Evolutionary conservation across 2,113 vertebrate genomes (phyloP).

Genomic region (Sinocyclocheilus maitianheensis): DNA sequence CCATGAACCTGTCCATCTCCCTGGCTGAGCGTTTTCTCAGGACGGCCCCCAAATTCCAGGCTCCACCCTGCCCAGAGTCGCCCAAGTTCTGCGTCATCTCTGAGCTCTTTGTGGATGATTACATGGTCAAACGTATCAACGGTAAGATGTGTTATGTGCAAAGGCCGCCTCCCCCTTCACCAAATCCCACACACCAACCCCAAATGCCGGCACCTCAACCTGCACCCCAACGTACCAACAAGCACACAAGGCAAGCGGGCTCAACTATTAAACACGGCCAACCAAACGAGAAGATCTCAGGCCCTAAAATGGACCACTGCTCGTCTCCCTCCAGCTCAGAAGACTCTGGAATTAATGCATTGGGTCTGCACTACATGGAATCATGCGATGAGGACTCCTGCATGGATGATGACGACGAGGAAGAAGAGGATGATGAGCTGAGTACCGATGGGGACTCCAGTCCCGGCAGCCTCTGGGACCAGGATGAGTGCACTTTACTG

Average conservation of each 20-base stretch:
- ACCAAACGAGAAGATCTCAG: constrained; percentile 54
- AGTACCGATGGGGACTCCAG: constrained; percentile 80
- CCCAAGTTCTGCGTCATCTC: constrained; percentile 85
- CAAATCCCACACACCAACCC: constrained; percentile 30
- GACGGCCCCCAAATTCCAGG: constrained; percentile 80
- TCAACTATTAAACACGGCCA: constrained; percentile 36
- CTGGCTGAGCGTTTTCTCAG: constrained; percentile 84
- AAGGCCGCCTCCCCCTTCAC: constrained; percentile 72
- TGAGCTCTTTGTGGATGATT: constrained; percentile 87
- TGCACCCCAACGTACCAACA: constrained; percentile 49
- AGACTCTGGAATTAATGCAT: constrained; percentile 88
- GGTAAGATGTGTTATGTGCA: constrained; percentile 93
- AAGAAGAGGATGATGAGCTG: constrained; percentile 60
- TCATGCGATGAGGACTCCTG: constrained; percentile 88
- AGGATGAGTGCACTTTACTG: constrained; percentile 81
- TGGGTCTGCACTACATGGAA: constrained; percentile 83
- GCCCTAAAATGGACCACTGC: constrained; percentile 83
- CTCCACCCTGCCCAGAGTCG: constrained; percentile 79
- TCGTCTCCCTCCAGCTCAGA: constrained; percentile 87
- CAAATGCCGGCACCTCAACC: constrained; percentile 33
- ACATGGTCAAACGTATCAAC: constrained; percentile 87
- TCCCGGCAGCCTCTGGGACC: constrained; percentile 84
- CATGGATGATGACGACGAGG: constrained; percentile 80
- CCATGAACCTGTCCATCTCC: constrained; percentile 82
- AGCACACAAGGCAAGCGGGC: constrained; percentile 40